Percentiles rank a stretch among this genome's conserved stretches.
Evolutionary conservation across 2,888 invertebrate species (phyloP).

Genomic region (Papilio demoleus): DNA sequence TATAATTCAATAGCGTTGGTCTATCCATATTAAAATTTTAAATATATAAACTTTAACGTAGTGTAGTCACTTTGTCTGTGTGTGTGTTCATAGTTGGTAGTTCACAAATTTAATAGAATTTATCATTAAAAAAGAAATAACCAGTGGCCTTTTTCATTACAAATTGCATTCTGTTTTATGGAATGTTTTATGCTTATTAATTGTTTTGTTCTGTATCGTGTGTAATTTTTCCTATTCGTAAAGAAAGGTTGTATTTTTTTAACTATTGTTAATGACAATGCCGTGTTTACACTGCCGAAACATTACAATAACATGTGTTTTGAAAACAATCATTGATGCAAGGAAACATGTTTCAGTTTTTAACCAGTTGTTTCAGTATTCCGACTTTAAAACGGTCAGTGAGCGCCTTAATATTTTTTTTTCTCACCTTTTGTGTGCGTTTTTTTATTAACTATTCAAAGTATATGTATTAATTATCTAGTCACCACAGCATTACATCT

Average conservation of each 20-base stretch:
- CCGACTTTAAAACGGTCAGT: too few relatives aligned
- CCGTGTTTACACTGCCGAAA: neutral
- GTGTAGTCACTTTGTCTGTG: constrained; percentile 47
- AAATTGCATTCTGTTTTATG: constrained; percentile 26
- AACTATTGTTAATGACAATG: constrained; percentile 44
- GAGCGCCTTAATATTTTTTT: constrained; percentile 7
- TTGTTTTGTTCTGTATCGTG: constrained; percentile 12
- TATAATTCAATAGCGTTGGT: too few relatives aligned
- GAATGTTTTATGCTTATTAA: constrained; percentile 22
- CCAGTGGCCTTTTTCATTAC: constrained; percentile 24
- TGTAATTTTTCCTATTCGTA: constrained; percentile 40
- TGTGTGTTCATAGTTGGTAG: constrained; percentile 57
- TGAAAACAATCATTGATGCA: too few relatives aligned
- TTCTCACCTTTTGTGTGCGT: neutral
- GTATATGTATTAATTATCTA: constrained; percentile 61
- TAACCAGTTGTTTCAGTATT: too few relatives aligned
- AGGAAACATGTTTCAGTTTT: too few relatives aligned
- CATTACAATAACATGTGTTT: neutral
- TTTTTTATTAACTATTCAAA: too few relatives aligned
- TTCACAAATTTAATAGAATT: constrained; percentile 46
- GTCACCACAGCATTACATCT: constrained; percentile 73
- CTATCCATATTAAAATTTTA: constrained; percentile 6
- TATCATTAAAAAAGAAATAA: constrained; percentile 10
- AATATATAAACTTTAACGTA: constrained; percentile 45
- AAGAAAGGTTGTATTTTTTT: constrained; percentile 44